Conservation (phyloP, 2,113 vertebrate species). For the Prunella fulvescens region DNA sequence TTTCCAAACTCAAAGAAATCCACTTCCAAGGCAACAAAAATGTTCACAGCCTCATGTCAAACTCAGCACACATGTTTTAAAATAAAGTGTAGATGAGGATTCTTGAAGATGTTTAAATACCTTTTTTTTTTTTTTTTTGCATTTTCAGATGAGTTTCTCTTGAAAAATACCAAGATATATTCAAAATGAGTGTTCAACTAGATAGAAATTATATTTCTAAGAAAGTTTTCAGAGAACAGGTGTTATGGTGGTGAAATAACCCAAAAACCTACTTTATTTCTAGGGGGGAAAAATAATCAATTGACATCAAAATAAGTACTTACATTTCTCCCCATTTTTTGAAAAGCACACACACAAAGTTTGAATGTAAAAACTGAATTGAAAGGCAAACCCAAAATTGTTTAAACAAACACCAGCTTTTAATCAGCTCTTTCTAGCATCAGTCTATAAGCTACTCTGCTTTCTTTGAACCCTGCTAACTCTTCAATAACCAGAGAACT, state of each 20-base stretch:
- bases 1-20: not conserved
- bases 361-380: not conserved
- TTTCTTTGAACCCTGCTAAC: not conserved
- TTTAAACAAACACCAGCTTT: not conserved
- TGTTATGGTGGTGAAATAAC: not conserved
- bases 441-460: not conserved
- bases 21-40: not conserved
- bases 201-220: not conserved
- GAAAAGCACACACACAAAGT: not conserved
- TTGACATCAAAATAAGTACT: not conserved
- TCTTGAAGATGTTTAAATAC: not conserved
- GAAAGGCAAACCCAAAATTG: not conserved
- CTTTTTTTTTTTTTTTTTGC: not conserved
- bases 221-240: fast-evolving
- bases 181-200: not conserved
- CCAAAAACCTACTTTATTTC: not conserved
- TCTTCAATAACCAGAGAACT: not conserved
- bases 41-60: fast-evolving
- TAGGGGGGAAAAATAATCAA: fast-evolving
- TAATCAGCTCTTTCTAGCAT: not conserved
- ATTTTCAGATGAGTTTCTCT: not conserved
- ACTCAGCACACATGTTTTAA: not conserved
- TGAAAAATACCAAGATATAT: not conserved
- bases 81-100: not conserved
- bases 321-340: not conserved